Evolutionary conservation across 2,797 vertebrate genomes (phyloP).

Genomic region (Moxostoma hubbsi): DNA sequence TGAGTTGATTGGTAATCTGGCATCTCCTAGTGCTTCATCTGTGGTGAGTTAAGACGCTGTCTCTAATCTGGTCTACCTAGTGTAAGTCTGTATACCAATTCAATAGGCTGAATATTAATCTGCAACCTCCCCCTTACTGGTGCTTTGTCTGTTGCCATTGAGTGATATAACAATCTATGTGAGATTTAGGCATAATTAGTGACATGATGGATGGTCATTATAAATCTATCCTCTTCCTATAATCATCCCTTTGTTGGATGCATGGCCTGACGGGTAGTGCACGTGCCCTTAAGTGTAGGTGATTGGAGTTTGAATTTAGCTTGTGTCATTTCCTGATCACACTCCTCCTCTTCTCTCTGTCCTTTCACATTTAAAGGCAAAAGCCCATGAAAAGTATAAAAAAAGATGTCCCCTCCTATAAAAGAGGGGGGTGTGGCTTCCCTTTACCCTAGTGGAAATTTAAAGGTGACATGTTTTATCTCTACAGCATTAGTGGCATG

Average conservation of each 20-base stretch:
- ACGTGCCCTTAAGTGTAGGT: not conserved
- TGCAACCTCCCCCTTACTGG: conserved; percentile 25
- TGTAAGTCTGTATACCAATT: conserved; percentile 25
- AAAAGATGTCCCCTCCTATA: too few relatives aligned
- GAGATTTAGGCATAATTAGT: conserved; percentile 32
- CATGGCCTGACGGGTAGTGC: not conserved
- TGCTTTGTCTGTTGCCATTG: conserved; percentile 29
- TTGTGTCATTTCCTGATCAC: too few relatives aligned
- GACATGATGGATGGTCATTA: not conserved
- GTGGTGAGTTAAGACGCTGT: conserved; percentile 51
- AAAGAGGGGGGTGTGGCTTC: too few relatives aligned
- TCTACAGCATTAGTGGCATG: too few relatives aligned
- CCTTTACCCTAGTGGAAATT: too few relatives aligned
- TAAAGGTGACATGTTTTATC: too few relatives aligned
- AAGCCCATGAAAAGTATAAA: too few relatives aligned
- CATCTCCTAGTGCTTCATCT: conserved; percentile 55
- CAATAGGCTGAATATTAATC: conserved; percentile 47
- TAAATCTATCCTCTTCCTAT: conserved; percentile 75
- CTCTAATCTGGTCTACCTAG: conserved; percentile 40
- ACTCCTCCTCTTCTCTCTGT: not conserved
- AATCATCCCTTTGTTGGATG: conserved; percentile 72
- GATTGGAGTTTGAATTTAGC: not conserved
- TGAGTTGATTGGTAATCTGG: conserved; percentile 58
- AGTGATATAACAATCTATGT: conserved; percentile 41
- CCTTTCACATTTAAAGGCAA: too few relatives aligned